phyloP scores from a whole-genome alignment of 2,113 vertebrate genomes.

The Peucedramus taeniatus region DNA sequence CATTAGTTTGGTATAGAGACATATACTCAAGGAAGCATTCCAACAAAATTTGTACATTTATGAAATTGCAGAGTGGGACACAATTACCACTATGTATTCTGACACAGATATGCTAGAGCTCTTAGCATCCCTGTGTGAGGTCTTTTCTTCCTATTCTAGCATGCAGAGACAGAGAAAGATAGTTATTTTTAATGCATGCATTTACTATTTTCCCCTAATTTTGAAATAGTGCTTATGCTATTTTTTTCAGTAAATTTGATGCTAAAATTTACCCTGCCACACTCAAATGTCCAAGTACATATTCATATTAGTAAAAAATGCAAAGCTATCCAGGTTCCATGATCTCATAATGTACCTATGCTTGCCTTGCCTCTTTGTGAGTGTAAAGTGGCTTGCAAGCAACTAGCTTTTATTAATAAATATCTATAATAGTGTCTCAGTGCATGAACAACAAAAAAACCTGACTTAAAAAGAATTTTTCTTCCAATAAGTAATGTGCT shows the following conservation, averaged over 20 bases:
- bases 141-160: neutral
- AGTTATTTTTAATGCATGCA: neutral
- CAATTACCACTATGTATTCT: neutral
- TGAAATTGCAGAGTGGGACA: neutral
- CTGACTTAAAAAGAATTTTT: neutral
- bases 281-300: neutral
- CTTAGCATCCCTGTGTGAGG: neutral
- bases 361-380: neutral
- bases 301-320: neutral
- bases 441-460: neutral
- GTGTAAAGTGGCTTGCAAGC: neutral
- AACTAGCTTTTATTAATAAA: neutral
- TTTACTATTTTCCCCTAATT: neutral
- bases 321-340: neutral
- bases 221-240: neutral
- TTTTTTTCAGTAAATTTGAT: neutral
- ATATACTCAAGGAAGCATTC: neutral
- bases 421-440: neutral
- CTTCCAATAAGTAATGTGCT: rapidly evolving
- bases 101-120: neutral
- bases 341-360: neutral
- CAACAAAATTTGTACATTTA: neutral
- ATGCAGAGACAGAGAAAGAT: neutral
- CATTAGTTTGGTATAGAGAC: neutral
- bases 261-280: neutral